phyloP scores from a whole-genome alignment of 2,888 invertebrate genomes.

The Caenorhabditis imperialis region DNA sequence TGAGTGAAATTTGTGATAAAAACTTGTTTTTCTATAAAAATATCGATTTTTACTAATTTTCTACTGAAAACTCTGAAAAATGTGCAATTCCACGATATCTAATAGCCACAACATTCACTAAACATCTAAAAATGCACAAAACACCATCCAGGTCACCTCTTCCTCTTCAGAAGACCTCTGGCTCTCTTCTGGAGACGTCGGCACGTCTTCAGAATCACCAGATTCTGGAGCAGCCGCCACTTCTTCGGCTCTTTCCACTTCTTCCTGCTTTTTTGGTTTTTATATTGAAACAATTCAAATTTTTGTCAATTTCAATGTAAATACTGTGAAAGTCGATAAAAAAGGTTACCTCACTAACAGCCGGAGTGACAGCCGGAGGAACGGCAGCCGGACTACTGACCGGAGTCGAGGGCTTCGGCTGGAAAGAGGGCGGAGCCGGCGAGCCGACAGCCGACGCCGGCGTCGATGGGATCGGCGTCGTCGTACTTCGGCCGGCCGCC shows the following conservation, averaged over 20 bases:
- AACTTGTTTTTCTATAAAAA: no score
- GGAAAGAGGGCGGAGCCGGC: conserved; percentile 13
- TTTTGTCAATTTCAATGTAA: not conserved
- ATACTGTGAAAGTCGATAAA: not conserved
- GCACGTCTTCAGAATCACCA: not conserved
- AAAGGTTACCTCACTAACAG: no score
- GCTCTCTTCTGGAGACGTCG: not conserved
- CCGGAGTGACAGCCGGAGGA: conserved; percentile 10
- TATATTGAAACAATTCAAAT: not conserved
- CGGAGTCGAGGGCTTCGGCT: not conserved
- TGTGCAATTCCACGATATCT: no score
- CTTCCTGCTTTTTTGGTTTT: not conserved
- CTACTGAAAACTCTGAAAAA: no score
- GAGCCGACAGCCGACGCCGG: conserved; percentile 12
- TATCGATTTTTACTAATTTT: no score
- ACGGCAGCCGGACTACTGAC: conserved; percentile 7
- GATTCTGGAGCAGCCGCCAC: conserved; percentile 2
- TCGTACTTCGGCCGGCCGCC: conserved; percentile 67
- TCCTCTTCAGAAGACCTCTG: conserved; percentile 7
- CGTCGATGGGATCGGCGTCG: conserved; percentile 45
- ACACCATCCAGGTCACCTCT: not conserved
- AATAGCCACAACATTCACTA: no score
- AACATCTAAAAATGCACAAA: no score
- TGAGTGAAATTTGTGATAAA: no score
- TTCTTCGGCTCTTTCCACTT: conserved; percentile 27